A percentile compares a stretch with the other conserved stretches of the same genome.
Evolutionary conservation across 2,113 vertebrate species (phyloP).

Genomic region (Serilophus lunatus): DNA sequence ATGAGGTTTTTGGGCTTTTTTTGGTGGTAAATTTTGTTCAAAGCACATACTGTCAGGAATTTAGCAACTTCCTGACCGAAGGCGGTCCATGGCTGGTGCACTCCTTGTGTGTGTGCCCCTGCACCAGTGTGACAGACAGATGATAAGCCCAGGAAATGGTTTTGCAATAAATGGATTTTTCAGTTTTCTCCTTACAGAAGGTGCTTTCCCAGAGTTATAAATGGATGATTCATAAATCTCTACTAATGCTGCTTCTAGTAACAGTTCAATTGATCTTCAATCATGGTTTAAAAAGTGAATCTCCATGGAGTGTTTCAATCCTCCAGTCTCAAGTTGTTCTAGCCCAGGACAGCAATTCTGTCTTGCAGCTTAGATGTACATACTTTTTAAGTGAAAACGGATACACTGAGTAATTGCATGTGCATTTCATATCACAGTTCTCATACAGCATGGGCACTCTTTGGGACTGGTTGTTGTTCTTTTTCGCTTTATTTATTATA

Average conservation of each 20-base stretch:
- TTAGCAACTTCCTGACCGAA: neutral
- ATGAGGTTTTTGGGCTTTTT: neutral
- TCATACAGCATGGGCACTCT: neutral
- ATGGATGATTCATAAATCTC: conserved; percentile 41
- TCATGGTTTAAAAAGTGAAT: conserved; percentile 35
- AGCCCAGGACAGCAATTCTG: neutral
- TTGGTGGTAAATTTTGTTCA: neutral
- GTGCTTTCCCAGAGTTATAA: conserved; percentile 19
- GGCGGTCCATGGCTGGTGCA: accelerated
- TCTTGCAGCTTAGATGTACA: neutral
- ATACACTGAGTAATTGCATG: accelerated
- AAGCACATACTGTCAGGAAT: neutral
- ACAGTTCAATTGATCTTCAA: conserved; percentile 42
- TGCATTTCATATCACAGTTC: neutral
- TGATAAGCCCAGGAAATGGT: neutral
- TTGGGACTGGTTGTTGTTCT: neutral
- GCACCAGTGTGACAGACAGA: neutral
- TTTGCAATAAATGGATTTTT: conserved; percentile 62
- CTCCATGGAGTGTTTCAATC: neutral
- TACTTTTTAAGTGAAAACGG: neutral
- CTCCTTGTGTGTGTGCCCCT: neutral
- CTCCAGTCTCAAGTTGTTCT: neutral
- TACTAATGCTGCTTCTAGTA: conserved; percentile 22
- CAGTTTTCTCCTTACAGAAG: conserved; percentile 3
- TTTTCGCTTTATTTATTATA: neutral